phyloP scores from a whole-genome alignment of 1,140 invertebrate genomes.

The Coenobita brevimanus region DNA sequence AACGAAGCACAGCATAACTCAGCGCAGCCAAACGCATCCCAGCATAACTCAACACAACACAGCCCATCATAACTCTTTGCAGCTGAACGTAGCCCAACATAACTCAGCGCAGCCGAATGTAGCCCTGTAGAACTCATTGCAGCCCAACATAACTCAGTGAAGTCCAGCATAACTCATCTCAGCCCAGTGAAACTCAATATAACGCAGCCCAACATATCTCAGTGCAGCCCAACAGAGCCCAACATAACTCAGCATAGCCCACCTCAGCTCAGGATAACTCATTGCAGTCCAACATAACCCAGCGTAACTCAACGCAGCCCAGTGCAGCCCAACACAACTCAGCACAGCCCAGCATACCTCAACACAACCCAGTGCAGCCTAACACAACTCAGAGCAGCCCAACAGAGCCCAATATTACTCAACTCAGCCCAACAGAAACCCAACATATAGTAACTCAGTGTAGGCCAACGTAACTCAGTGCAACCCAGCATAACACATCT shows the following conservation, averaged over 20 bases:
- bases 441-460: too few relatives aligned
- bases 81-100: background rate
- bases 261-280: background rate
- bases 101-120: background rate
- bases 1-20: background rate
- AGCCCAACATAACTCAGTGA: too few relatives aligned
- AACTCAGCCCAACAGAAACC: slow-evolving; percentile 9
- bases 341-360: too few relatives aligned
- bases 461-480: too few relatives aligned
- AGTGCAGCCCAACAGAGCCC: background rate
- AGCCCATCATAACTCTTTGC: background rate
- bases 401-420: background rate
- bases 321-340: too few relatives aligned
- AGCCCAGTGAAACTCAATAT: background rate
- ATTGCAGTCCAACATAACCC: background rate
- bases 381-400: too few relatives aligned
- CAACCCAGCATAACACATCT: too few relatives aligned
- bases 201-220: background rate
- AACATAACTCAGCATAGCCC: background rate
- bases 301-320: background rate
- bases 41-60: background rate
- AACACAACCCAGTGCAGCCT: too few relatives aligned
- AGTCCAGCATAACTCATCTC: background rate
- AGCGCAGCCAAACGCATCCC: background rate
- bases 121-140: too few relatives aligned